phyloP scores from a whole-genome alignment of 2,888 invertebrate genomes.

The Drosophila differens region DNA sequence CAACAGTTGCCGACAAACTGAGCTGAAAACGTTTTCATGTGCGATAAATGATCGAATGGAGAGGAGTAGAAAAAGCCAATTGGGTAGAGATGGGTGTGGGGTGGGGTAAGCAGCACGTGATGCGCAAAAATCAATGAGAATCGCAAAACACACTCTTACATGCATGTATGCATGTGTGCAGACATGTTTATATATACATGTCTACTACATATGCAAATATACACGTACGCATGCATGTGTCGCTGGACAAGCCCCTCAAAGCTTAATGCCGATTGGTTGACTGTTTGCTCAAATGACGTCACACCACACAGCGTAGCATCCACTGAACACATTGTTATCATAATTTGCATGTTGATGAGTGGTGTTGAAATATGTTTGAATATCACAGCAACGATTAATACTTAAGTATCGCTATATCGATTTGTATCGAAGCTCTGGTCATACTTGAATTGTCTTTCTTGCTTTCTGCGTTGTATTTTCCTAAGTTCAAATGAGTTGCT shows the following conservation, averaged over 20 bases:
- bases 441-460: too few species aligned
- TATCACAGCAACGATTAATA: too few species aligned
- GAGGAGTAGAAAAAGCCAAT: conserved; percentile 16
- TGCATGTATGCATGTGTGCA: background rate
- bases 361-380: too few species aligned
- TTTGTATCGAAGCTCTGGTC: too few species aligned
- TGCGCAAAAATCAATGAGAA: conserved; percentile 38
- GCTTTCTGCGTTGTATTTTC: too few species aligned
- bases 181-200: background rate
- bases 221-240: background rate
- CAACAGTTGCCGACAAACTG: conserved; percentile 55
- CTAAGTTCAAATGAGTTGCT: too few species aligned
- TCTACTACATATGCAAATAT: background rate
- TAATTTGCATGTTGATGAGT: conserved; percentile 15
- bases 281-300: conserved; percentile 53
- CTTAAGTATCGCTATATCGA: too few species aligned
- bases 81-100: conserved; percentile 7
- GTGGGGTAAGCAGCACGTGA: conserved; percentile 43
- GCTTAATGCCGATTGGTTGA: conserved; percentile 58
- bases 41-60: conserved; percentile 28
- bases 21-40: conserved; percentile 25
- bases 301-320: conserved; percentile 22
- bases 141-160: background rate
- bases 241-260: conserved; percentile 63
- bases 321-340: conserved; percentile 20